These are phyloP conservation scores for Xylota sylvarum DNA, from an alignment of 2,888 invertebrate genomes.

Conservation along the genomic window DNA sequence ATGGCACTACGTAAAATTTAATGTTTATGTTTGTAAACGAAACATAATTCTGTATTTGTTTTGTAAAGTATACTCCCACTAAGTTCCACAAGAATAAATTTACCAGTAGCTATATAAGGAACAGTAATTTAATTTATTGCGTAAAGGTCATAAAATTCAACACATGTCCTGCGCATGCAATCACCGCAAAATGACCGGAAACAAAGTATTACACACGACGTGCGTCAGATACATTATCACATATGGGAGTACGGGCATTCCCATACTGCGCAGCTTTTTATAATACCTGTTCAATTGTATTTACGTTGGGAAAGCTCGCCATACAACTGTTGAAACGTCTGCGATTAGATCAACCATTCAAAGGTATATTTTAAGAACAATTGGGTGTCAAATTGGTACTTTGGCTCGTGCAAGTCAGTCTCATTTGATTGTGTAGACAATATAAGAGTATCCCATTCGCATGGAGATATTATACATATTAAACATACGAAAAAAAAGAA, in stretches of 20 bases:
- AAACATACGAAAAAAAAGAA: neutral
- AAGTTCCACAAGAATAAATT: neutral
- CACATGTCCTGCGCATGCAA: slow-evolving; percentile 39
- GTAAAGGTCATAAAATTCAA: slow-evolving; percentile 14
- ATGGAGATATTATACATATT: neutral
- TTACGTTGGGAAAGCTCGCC: neutral
- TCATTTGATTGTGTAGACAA: neutral
- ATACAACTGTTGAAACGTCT: neutral
- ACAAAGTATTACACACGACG: neutral
- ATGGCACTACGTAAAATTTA: neutral
- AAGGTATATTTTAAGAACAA: slow-evolving; percentile 20
- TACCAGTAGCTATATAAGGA: neutral
- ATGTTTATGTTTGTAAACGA: slow-evolving; percentile 6
- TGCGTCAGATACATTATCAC: slow-evolving; percentile 25
- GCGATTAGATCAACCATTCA: slow-evolving; percentile 12
- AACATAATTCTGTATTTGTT: neutral
- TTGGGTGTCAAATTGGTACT: slow-evolving; percentile 3
- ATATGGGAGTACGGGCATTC: neutral
- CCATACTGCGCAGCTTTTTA: slow-evolving; percentile 8
- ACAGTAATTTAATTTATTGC: slow-evolving; percentile 20
- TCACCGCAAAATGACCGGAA: slow-evolving; percentile 18
- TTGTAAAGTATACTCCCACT: neutral
- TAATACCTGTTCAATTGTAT: neutral
- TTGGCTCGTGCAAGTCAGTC: neutral
- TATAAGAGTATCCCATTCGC: neutral